Base-by-base conservation (phyloP, 2,113 vertebrate genomes). In the Ploceus nigricollis region DNA sequence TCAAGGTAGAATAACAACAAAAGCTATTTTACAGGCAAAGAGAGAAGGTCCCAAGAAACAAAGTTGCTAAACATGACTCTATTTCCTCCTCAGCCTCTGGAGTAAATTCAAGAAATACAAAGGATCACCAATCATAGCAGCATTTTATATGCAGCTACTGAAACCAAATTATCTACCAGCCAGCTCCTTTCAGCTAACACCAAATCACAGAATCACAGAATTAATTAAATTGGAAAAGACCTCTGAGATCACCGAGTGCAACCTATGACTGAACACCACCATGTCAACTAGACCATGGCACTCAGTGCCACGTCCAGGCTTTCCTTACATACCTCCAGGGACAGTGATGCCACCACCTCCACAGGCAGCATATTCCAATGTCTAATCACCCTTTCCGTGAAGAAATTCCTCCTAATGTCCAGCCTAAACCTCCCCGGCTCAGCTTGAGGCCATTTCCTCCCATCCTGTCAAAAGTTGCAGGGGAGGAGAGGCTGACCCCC, bases 361-460 rank as follows among this genome's bases (percentile, higher is more conserved):
- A 4, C 0, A 0, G 30, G 40, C 21, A 54, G 35, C 9, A 30
- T 4, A 10, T 45, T 66, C 44, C 54, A 35, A 13, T 54, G 47
- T 17, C 27, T 44, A 15, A 37, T 20, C 53, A 75, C 3, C 11
- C 20, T 30, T 60, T 60, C 30, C 40, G 11, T 40, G 2, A 53
- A 66, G 39, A 60, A 73, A 53, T 60, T 51, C 28, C 33, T 66
- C 37, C 9, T 58, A 12, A 47, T 27, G 24, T 75, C 20, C 39
- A 60, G 9, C 9, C 30, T 75, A 68, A 82, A 40, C 23, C 17
- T 68, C 9, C 20, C 30, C 40, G 24, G 21, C 21, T 21, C 47
- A 61, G 25, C 25, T 27, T 76, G 42, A 31, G 47, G 14, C n/a
- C 25, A 10, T 45, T 51, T 53, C 20, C 24, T 53, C 11, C 39